Conservation (phyloP, 2,113 vertebrate species). For the Megalops atlanticus region DNA sequence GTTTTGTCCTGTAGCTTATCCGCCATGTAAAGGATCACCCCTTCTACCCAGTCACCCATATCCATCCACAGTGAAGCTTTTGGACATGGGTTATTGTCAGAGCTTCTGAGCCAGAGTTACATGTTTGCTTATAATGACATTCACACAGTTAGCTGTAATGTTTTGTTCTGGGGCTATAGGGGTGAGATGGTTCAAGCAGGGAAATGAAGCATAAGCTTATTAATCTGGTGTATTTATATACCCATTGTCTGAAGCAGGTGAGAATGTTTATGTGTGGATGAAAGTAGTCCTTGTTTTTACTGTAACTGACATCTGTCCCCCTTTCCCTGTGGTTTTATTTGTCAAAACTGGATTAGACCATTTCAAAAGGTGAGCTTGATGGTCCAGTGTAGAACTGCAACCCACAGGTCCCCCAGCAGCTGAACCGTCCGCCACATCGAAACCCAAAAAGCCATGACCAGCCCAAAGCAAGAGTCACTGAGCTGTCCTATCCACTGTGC, state of each 20-base stretch:
- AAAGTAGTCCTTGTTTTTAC: not conserved
- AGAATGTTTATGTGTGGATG: not conserved
- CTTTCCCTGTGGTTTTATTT: too few relatives aligned
- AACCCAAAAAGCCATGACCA: not conserved
- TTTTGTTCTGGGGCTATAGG: not conserved
- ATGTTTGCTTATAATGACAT: not conserved
- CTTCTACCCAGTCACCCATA: too few relatives aligned
- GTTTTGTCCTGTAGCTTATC: too few relatives aligned
- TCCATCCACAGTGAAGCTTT: not conserved
- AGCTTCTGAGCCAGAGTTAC: not conserved
- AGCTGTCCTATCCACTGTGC: not conserved
- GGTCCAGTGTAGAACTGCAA: too few relatives aligned
- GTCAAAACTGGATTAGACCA: too few relatives aligned
- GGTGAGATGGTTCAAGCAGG: not conserved
- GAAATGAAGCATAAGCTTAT: too few relatives aligned
- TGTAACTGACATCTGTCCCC: not conserved
- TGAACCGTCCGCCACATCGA: not conserved
- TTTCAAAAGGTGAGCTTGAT: too few relatives aligned
- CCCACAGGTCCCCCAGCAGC: too few relatives aligned
- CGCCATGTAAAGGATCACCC: too few relatives aligned
- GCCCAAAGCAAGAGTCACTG: not conserved
- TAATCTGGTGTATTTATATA: too few relatives aligned
- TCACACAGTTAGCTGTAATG: not conserved
- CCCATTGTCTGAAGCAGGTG: not conserved
- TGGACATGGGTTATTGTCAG: not conserved